Conservation (phyloP, 2,113 vertebrate genomes). For the Thalassarche chlororhynchos region DNA sequence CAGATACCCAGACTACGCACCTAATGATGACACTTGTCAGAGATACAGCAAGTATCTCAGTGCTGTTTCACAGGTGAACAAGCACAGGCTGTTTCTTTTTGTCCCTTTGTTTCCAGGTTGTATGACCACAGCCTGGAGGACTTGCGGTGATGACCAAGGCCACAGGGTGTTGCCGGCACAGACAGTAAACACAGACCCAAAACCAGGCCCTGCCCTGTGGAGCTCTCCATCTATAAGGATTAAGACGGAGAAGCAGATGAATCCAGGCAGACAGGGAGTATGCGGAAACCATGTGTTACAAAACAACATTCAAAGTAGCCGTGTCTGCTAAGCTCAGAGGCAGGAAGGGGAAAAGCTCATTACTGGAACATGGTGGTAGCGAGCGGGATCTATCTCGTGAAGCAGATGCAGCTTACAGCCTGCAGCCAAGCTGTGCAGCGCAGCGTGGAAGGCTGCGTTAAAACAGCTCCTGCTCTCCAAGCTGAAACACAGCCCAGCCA, state of each 20-base stretch:
- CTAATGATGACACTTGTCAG: neutral
- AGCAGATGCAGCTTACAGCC: neutral
- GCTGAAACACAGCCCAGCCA: neutral
- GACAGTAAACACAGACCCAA: neutral
- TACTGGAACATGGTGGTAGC: neutral
- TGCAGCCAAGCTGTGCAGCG: neutral
- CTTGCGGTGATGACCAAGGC: neutral
- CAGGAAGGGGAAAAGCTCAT: neutral
- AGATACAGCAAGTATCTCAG: neutral
- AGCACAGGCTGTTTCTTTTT: neutral
- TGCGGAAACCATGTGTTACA: neutral
- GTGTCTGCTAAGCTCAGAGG: neutral
- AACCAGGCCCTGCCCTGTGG: neutral
- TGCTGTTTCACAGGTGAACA: neutral
- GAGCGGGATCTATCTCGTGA: rapidly evolving
- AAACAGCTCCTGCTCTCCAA: neutral
- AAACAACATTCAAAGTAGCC: neutral
- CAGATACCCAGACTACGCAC: neutral
- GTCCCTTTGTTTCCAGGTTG: neutral
- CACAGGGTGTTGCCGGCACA: neutral
- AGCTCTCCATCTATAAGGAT: neutral
- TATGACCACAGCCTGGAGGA: neutral
- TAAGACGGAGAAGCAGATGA: neutral
- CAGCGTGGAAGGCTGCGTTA: neutral
- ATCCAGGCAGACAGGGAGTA: neutral